Evolutionary conservation across 1,140 invertebrate genomes (phyloP), one percentile per base, ranked within the genome.

Genomic region (Phocides pigmalion): DNA sequence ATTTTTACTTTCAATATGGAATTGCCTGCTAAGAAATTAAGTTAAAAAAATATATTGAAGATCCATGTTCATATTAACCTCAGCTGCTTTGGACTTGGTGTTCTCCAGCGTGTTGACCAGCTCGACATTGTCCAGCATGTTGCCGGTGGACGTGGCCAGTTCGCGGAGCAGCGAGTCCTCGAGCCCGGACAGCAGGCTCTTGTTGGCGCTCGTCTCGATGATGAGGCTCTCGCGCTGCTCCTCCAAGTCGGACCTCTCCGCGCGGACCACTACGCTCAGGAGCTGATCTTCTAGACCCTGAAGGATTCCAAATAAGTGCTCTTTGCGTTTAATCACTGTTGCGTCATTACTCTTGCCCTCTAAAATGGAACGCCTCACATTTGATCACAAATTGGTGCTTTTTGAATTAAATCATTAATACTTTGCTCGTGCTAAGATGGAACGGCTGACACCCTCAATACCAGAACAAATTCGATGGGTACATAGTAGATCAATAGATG

Each of bases 91-190:
- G 0, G 93, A 93, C 87, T 98, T 98, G 0, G 97, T 97, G 61
- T 97, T 96, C 71, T 98, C 97, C n/a, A 98, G 87, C 0, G 97
- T 98, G 62, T 94, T 92, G 2, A 98, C 94, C 0, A 98, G 90
- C 65, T 98, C 97, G 0, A 95, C 93, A 74, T 98, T 98, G 76
- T 98, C 97, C 69, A 98, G 86, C 96, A 98, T 98, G 85, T 97
- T 98, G 14, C 97, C 97, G 4, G 95, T 94, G 0, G 96, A 97
- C 0, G 95, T 95, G 0, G 97, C 95, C 62, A 98, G 90, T 82
- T 98, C 97, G 20, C 95, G 83, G 0, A 98, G 90, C 22, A 98
- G 85, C 0, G 95, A 96, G 76, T 98, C 96, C 82, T 98, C 97
- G 0, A 98, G 84, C 37, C 96, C 93, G 66, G 96, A 95, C 20